Base-by-base conservation (phyloP, 2,888 invertebrate species). In the Dynastes tityus region DNA sequence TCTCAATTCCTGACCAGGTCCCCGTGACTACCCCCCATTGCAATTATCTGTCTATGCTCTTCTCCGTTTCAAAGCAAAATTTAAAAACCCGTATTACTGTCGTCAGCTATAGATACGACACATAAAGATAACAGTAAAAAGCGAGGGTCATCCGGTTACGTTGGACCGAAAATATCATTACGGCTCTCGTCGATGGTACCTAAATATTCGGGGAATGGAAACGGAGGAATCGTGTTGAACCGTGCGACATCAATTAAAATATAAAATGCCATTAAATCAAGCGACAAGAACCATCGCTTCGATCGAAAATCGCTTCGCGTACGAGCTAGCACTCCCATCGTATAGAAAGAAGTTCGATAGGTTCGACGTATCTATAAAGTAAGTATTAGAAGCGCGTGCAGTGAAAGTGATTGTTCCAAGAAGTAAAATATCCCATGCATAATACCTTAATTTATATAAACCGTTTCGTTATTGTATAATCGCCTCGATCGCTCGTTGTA, bases 331-430 rank as follows among this genome's bases (percentile, higher is more conserved):
- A 55, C 55, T 22, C 45, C 45, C 45, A 45, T 45, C 45, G 45
- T 11, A 8, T 11, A 45, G 45, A 45, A 32, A 32, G 45, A 45
- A 45, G 45, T 45, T 45, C 45, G 45, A 45, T 11, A 45, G 45
- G 45, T 45, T 45, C 45, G 45, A 45, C 11, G 45, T 45, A 45
- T 45, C 45, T 45, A 45, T 11, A 45, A 45, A 11, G 45, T 45
- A 45, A 45, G 22, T 61, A 40, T 67, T 67, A 45, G 40, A 45
- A 45, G 40, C 65, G 32, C 29, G 37, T 49, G 71, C 55, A 37
- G 71, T 71, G 71, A 71, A 71, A 71, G 71, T 55, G 71, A 55
- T 71, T 71, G 71, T 55, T 71, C 58, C 55, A 55, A 45, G 32
- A 32, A 9, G 71, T 53, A 55, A 55, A 71, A 71, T 55, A 71